Percentiles rank a stretch among this genome's conserved stretches.
Evolutionary conservation across 2,797 vertebrate species (phyloP).

Genomic region (Pseudocheirus occidentalis): DNA sequence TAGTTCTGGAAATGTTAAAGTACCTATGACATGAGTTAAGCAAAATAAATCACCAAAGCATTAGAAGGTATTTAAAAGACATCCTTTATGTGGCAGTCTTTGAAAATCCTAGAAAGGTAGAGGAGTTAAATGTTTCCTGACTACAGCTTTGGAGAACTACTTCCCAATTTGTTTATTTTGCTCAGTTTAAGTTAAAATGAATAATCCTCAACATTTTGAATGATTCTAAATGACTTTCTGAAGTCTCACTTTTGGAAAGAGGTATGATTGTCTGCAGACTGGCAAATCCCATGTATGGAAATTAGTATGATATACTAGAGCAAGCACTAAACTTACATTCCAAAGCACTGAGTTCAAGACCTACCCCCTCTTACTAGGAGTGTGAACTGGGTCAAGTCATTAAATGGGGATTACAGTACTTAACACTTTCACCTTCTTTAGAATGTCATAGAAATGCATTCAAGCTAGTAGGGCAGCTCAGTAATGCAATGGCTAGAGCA

Average conservation of each 20-base stretch:
- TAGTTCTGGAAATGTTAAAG: constrained; percentile 13
- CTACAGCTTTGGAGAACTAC: neutral
- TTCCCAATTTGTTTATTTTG: constrained; percentile 36
- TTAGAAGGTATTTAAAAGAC: neutral
- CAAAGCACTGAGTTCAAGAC: neutral
- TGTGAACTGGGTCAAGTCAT: neutral
- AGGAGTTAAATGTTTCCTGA: neutral
- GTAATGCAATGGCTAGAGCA: neutral
- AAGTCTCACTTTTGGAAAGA: neutral
- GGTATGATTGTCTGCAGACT: neutral
- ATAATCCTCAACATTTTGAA: constrained; percentile 47
- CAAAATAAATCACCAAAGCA: constrained; percentile 32
- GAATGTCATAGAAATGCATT: neutral
- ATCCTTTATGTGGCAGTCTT: neutral
- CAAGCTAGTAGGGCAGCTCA: neutral
- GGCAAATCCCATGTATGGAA: neutral
- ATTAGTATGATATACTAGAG: neutral
- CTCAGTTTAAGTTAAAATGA: constrained; percentile 42
- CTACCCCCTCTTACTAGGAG: neutral
- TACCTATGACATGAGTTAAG: constrained; percentile 47
- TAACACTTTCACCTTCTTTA: neutral
- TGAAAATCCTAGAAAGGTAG: constrained; percentile 31
- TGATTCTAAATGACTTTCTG: constrained; percentile 20
- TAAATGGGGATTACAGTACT: neutral
- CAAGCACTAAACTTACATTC: neutral